Conservation (phyloP, 2,797 vertebrate genomes). For the Champsocephalus esox region DNA sequence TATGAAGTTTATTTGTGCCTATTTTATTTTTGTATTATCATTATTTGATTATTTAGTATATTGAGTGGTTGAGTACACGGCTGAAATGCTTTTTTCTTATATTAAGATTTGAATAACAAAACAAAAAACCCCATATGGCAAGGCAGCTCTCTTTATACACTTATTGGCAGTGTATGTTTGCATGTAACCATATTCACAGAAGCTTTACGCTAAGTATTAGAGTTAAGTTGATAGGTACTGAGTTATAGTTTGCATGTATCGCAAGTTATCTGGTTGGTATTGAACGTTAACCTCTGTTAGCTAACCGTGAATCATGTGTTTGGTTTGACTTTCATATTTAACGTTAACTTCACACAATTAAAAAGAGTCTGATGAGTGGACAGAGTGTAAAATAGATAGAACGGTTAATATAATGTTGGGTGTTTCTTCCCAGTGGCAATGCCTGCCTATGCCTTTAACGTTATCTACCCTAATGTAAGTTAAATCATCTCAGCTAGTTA, state of each 20-base stretch:
- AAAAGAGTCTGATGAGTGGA: not conserved
- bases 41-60: no score
- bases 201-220: not conserved
- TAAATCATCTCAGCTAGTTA: slow-evolving; percentile 10
- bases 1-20: no score
- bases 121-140: no score
- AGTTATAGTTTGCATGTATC: not conserved
- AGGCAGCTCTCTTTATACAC: no score
- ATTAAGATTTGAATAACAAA: no score
- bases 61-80: no score
- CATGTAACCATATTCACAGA: no score
- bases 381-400: no score
- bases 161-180: no score
- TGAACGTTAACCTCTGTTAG: not conserved
- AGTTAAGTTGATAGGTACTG: not conserved
- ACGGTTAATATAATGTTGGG: no score
- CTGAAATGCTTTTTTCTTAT: no score
- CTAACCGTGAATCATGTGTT: not conserved
- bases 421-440: not conserved
- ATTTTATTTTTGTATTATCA: no score
- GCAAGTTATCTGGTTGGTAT: not conserved
- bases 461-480: not conserved
- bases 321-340: not conserved
- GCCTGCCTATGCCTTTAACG: not conserved
- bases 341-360: not conserved